These are phyloP conservation scores for Brachionus paranguensis DNA, from an alignment of 1,140 invertebrate genomes.

Conservation along the genomic window DNA sequence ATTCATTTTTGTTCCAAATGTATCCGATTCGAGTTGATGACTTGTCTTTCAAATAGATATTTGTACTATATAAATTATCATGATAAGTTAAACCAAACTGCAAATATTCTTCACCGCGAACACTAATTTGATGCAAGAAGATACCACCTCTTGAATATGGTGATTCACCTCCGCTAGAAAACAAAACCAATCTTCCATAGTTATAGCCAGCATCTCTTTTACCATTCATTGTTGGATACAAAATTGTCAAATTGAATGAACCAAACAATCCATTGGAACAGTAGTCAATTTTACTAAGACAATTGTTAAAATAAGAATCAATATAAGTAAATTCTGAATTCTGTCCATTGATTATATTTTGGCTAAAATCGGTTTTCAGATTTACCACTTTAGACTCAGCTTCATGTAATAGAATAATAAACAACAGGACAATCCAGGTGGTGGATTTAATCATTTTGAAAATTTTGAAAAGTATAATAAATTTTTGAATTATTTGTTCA, in stretches of 20 bases:
- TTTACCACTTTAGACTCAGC: neutral
- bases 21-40: neutral
- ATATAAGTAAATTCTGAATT: neutral
- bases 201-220: neutral
- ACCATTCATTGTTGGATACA: neutral
- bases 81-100: neutral
- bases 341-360: neutral
- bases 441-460: neutral
- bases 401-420: neutral
- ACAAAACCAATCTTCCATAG: slow-evolving; percentile 1
- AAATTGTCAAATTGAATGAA: neutral
- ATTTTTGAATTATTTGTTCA: neutral
- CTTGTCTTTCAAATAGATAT: neutral
- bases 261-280: neutral
- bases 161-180: neutral
- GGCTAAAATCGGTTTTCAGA: neutral
- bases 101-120: neutral
- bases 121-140: slow-evolving; percentile 24
- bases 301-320: slow-evolving; percentile 31
- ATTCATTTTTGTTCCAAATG: neutral
- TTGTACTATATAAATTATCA: neutral
- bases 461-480: neutral
- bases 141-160: slow-evolving; percentile 19
- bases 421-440: neutral
- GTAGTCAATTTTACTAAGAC: slow-evolving; percentile 22